A percentile compares a stretch with the other conserved stretches of the same genome.
Evolutionary conservation across 2,888 invertebrate species (phyloP).

Genomic region (Caenorhabditis panamensis): DNA sequence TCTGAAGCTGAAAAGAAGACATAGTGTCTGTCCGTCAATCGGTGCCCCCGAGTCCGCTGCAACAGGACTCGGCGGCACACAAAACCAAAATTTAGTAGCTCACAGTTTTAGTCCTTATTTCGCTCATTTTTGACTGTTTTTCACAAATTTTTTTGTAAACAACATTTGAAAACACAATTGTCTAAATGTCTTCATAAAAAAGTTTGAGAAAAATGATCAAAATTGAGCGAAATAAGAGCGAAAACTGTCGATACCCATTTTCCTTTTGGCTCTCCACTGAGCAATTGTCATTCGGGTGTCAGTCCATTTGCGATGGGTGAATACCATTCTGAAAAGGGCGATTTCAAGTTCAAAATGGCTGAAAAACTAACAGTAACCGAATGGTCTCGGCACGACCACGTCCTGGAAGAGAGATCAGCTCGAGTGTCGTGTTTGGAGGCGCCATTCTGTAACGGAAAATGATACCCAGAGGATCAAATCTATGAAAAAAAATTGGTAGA

Average conservation of each 20-base stretch:
- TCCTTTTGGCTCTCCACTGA: slow-evolving; percentile 69
- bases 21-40: too few relatives aligned
- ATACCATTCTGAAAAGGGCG: slow-evolving; percentile 48
- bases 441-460: slow-evolving; percentile 30
- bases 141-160: too few relatives aligned
- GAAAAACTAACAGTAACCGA: slow-evolving; percentile 65
- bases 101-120: too few relatives aligned
- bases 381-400: slow-evolving; percentile 73
- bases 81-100: too few relatives aligned
- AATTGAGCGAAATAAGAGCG: too few relatives aligned
- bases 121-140: too few relatives aligned
- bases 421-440: slow-evolving; percentile 45
- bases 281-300: slow-evolving; percentile 70
- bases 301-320: slow-evolving; percentile 62
- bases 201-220: too few relatives aligned
- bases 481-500: slow-evolving; percentile 16
- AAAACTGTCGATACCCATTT: slow-evolving; percentile 62
- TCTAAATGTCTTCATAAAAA: too few relatives aligned
- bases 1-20: background rate
- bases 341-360: background rate
- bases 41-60: too few relatives aligned
- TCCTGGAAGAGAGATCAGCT: slow-evolving; percentile 72
- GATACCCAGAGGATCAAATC: background rate
- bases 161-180: too few relatives aligned
- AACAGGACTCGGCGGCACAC: too few relatives aligned